Evolutionary conservation across 2,797 vertebrate genomes (phyloP).

Genomic region (Cetoscarus ocellatus): DNA sequence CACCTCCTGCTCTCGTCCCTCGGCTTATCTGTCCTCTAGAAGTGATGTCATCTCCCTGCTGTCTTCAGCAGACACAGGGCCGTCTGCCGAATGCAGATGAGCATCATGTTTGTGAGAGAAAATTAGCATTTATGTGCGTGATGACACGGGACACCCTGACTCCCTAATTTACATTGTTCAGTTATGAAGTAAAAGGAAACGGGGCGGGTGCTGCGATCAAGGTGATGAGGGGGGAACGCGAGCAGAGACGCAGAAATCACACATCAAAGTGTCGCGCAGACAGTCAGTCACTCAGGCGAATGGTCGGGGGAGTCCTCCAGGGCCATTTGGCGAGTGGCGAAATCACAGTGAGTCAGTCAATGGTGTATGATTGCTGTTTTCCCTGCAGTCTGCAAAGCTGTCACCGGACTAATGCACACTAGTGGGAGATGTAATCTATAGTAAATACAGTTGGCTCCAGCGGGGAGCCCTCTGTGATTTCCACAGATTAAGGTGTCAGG

Average conservation of each 20-base stretch:
- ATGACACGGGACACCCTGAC: conserved; percentile 25
- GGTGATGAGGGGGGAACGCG: conserved; percentile 37
- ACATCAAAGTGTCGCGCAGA: conserved; percentile 38
- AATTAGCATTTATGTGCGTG: conserved; percentile 30
- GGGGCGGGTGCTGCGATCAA: conserved; percentile 44
- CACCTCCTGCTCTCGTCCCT: conserved; percentile 33
- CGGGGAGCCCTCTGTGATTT: conserved; percentile 74
- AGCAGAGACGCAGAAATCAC: conserved; percentile 29
- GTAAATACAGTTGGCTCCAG: conserved; percentile 78
- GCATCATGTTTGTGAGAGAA: conserved; percentile 29
- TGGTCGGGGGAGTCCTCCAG: conserved; percentile 50
- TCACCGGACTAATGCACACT: conserved; percentile 74
- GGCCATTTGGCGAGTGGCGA: conserved; percentile 60
- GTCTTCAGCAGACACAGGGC: conserved; percentile 60
- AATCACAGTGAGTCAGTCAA: conserved; percentile 71
- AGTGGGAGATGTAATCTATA: conserved; percentile 79
- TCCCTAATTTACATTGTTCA: conserved; percentile 61
- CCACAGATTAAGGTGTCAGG: conserved; percentile 80
- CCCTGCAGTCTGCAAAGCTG: conserved; percentile 75
- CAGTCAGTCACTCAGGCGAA: conserved; percentile 29
- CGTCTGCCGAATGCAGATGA: conserved; percentile 71
- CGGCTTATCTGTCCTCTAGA: conserved; percentile 65
- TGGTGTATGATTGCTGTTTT: conserved; percentile 76
- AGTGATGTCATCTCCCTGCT: conserved; percentile 74
- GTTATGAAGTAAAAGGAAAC: conserved; percentile 42